Conservation (phyloP, 2,888 invertebrate species). For the Flabesymbios commensalis region DNA sequence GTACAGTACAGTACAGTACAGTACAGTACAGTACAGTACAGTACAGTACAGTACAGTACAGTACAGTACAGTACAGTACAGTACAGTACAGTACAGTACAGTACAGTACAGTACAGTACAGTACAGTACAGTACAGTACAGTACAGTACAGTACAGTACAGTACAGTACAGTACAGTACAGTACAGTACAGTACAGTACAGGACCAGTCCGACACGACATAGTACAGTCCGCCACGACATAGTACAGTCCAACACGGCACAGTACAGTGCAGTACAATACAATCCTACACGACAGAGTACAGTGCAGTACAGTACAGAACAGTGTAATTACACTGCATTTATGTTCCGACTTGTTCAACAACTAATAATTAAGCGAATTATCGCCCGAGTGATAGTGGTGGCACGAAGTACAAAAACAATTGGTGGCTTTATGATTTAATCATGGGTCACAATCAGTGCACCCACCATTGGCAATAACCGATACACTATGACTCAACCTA, state of each 20-base stretch:
- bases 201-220: too few relatives aligned
- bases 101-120: not conserved
- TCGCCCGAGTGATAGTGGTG: too few relatives aligned
- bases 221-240: constrained; percentile 1
- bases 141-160: not conserved
- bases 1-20: constrained; percentile 10
- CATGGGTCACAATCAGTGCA: too few relatives aligned
- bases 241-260: constrained; percentile 9
- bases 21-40: constrained; percentile 7
- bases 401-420: too few relatives aligned
- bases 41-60: not conserved
- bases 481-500: too few relatives aligned
- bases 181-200: not conserved
- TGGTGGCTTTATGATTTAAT: too few relatives aligned
- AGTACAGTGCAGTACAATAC: constrained; percentile 1
- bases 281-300: constrained; percentile 2
- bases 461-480: too few relatives aligned
- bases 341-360: too few relatives aligned
- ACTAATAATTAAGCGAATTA: too few relatives aligned
- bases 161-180: not conserved
- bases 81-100: constrained; percentile 3
- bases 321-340: too few relatives aligned
- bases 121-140: not conserved
- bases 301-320: constrained; percentile 8
- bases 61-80: not conserved